Evolutionary conservation across 2,888 invertebrate species (phyloP), one percentile per base, ranked within the genome.

Genomic region (Pristionchus entomophagus): DNA sequence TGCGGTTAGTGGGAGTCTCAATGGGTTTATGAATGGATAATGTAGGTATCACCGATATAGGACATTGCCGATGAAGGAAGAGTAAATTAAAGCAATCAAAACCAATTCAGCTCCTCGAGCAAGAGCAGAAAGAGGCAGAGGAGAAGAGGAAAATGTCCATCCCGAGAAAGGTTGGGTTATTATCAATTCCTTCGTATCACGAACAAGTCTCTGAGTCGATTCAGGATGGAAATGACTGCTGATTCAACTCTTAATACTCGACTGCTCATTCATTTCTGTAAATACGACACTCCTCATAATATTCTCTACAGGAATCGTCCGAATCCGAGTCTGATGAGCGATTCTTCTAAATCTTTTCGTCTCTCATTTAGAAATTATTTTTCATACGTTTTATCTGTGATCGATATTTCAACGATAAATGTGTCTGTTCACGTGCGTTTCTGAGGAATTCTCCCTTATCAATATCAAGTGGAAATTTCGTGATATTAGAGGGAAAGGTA

Each of bases 361-460:
- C n/a, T 45, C 1, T 73, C 3, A 62, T 38, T 73, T 26, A 38
- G 38, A 22, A 69, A 69, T 14, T 6, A 73, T 73, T 41, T 32
- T 32, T 45, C 29, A 26, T 45, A 45, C 17, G 17, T 19, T 17
- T 59, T 2, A 35, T 26, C n/a, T 29, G 41, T 45, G 45, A 77
- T 77, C 73, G 77, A 77, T 45, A 77, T 45, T 77, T 26, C n/a
- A 45, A 45, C 77, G 26, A 77, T 77, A 77, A 77, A 77, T 73
- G 49, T 26, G 77, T 29, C 77, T 77, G 45, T 41, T 77, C 29
- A 49, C 49, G 26, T 77, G 77, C 29, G n/a, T 32, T 41, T 73
- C 73, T 22, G 38, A 14, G 35, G 35, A 65, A 65, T 65, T 35
- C 35, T 14, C 26, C 4, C 35, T 65, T 65, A 65, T 65, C 65